A percentile compares a stretch with the other conserved stretches of the same genome.
Conservation (phyloP, 30 jellyfish, hydroid and myxozoan species). For the Turritopsis rubra region DNA sequence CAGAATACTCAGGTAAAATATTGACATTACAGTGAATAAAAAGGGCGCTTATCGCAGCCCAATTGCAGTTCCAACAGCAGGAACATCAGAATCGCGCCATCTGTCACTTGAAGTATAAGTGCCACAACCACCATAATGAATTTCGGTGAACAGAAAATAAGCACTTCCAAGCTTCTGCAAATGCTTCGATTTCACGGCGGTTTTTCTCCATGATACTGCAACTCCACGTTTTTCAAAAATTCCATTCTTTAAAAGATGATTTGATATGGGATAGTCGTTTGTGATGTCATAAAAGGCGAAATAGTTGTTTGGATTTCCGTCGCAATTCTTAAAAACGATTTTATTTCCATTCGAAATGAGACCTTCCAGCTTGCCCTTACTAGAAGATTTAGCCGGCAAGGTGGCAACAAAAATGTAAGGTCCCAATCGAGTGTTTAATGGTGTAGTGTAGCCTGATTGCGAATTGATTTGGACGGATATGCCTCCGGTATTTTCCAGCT, state of each 20-base stretch:
- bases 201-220: slow-evolving; percentile 9
- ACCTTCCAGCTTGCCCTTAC: not conserved
- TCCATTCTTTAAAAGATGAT: not conserved
- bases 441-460: slow-evolving; percentile 18
- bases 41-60: slow-evolving; percentile 1
- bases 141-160: slow-evolving; percentile 36
- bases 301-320: not conserved
- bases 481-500: slow-evolving; percentile 25
- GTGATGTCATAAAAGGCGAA: slow-evolving; percentile 1
- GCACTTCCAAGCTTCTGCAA: not conserved
- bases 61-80: slow-evolving; percentile 9
- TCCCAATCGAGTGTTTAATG: slow-evolving; percentile 18
- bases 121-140: slow-evolving; percentile 56
- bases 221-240: not conserved
- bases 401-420: slow-evolving; percentile 36
- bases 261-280: not conserved
- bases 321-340: slow-evolving; percentile 4
- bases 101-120: slow-evolving; percentile 34
- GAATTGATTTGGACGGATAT: slow-evolving; percentile 28
- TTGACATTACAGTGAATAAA: too few species aligned
- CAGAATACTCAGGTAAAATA: too few species aligned
- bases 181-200: not conserved
- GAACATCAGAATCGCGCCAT: slow-evolving; percentile 26
- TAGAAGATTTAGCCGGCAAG: slow-evolving; percentile 6
- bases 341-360: not conserved